Conservation (phyloP, 2,888 invertebrate species). For the Synergus laeviventris region DNA sequence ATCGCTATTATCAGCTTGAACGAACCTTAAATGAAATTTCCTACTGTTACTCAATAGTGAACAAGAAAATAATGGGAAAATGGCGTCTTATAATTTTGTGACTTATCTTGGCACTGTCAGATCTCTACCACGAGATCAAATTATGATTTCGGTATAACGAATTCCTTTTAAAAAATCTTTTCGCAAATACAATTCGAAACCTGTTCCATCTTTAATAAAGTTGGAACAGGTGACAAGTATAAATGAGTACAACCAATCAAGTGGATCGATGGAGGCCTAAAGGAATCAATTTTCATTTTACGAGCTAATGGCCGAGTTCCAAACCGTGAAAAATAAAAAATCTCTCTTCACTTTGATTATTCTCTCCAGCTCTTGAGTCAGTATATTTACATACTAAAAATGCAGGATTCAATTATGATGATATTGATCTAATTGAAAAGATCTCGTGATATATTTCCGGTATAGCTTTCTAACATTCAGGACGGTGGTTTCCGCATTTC, state of each 20-base stretch:
- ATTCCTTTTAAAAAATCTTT: neutral
- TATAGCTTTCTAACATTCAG: slow-evolving; percentile 23
- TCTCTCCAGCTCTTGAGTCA: neutral
- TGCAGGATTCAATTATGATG: neutral
- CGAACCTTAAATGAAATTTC: slow-evolving; percentile 30
- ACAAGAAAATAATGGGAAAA: slow-evolving; percentile 18
- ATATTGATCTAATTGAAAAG: neutral
- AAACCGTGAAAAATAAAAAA: neutral
- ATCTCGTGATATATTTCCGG: slow-evolving; percentile 12
- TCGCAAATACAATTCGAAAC: neutral
- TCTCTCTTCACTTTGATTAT: neutral
- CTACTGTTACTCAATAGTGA: slow-evolving; percentile 30
- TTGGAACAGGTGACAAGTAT: neutral
- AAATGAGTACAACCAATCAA: neutral
- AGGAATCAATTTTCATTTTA: neutral
- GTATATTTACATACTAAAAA: neutral
- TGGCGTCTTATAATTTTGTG: neutral
- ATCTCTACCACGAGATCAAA: neutral
- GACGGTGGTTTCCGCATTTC: slow-evolving; percentile 7
- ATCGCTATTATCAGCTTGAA: slow-evolving; percentile 31
- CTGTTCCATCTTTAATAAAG: neutral
- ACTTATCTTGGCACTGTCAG: slow-evolving; percentile 23
- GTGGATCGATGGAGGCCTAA: neutral
- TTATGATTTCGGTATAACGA: too few species aligned
- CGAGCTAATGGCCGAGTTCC: too few species aligned